phyloP scores from a whole-genome alignment of 2,113 vertebrate species.

The Gymnorhina tibicen region DNA sequence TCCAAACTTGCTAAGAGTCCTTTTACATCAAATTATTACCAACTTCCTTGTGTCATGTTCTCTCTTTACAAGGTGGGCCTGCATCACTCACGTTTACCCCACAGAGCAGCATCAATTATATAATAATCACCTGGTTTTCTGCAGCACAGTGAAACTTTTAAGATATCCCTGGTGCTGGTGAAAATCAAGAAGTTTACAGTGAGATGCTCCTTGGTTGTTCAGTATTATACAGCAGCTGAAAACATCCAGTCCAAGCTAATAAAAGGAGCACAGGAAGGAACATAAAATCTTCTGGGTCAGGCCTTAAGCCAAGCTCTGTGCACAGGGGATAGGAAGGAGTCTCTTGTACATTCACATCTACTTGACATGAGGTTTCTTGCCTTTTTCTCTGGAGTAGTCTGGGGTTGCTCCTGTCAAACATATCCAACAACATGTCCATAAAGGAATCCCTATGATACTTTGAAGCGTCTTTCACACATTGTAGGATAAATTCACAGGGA shows the following conservation, averaged over 20 bases:
- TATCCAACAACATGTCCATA: neutral
- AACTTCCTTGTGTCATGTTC: neutral
- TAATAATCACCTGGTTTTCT: neutral
- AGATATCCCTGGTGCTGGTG: neutral
- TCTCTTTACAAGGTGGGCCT: slow-evolving; percentile 2
- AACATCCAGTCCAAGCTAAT: neutral
- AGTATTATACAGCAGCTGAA: neutral
- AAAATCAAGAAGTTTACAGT: neutral
- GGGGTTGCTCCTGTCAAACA: neutral
- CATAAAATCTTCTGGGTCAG: neutral
- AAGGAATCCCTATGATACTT: neutral
- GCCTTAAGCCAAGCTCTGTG: neutral
- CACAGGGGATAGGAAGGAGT: neutral
- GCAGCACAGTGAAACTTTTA: neutral
- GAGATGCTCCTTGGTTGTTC: neutral
- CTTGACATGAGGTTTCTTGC: neutral
- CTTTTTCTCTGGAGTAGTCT: neutral
- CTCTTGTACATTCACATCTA: neutral
- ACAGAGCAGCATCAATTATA: neutral
- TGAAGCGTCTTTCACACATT: neutral
- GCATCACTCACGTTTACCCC: neutral
- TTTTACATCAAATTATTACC: slow-evolving; percentile 25
- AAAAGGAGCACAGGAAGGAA: neutral
- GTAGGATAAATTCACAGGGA: neutral
- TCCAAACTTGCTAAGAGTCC: slow-evolving; percentile 15